phyloP scores from a whole-genome alignment of 1,140 invertebrate genomes.

The Diabrotica undecimpunctata region DNA sequence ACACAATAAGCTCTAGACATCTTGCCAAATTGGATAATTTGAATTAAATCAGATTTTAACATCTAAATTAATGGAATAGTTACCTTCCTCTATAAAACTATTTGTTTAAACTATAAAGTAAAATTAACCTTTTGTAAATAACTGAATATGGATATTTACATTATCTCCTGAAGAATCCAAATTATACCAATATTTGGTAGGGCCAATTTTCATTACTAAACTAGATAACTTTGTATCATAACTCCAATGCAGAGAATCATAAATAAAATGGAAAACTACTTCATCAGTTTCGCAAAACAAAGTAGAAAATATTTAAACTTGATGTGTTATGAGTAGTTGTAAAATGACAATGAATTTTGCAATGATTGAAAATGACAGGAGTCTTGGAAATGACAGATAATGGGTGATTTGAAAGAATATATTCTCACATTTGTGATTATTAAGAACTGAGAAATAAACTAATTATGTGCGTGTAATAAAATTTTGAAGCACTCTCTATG shows the following conservation, averaged over 20 bases:
- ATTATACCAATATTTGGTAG: slow-evolving; percentile 30
- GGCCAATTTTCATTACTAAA: slow-evolving; percentile 28
- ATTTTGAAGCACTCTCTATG: too few relatives aligned
- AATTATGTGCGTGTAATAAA: too few relatives aligned
- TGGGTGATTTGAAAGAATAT: slow-evolving; percentile 8
- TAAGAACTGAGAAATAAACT: too few relatives aligned
- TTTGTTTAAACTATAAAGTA: too few relatives aligned
- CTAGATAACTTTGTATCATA: slow-evolving; percentile 9
- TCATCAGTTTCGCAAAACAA: slow-evolving; percentile 7
- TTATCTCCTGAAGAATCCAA: slow-evolving; percentile 31
- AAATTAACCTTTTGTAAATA: neutral
- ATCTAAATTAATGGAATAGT: too few relatives aligned
- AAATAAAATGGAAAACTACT: slow-evolving; percentile 1
- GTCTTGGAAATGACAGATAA: slow-evolving; percentile 13
- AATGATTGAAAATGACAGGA: too few relatives aligned
- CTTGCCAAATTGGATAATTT: too few relatives aligned
- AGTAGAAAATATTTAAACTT: neutral
- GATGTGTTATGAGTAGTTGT: slow-evolving; percentile 10
- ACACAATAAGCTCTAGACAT: too few relatives aligned
- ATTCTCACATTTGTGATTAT: too few relatives aligned
- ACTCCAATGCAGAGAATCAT: neutral
- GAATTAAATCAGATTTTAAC: too few relatives aligned
- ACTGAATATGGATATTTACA: slow-evolving; percentile 15
- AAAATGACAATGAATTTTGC: slow-evolving; percentile 22
- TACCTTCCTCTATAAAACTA: too few relatives aligned